These are phyloP conservation scores for Macquaria ambigua DNA, from an alignment of 2,113 vertebrate species.

Conservation along the genomic window DNA sequence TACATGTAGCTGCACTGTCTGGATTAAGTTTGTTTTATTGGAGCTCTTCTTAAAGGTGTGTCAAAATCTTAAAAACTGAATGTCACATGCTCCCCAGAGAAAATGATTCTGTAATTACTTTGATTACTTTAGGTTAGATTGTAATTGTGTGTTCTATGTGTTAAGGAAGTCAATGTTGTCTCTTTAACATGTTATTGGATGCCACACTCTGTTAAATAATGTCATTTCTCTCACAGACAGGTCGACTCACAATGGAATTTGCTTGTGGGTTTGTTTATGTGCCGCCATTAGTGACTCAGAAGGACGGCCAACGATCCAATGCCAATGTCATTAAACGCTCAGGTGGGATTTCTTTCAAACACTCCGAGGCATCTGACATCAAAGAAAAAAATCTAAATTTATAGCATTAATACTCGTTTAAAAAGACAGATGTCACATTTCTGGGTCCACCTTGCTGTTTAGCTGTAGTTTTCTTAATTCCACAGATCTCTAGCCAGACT, in stretches of 20 bases:
- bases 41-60: neutral
- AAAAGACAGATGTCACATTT: neutral
- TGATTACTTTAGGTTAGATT: neutral
- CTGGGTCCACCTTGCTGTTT: neutral
- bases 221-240: constrained; percentile 6
- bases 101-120: neutral
- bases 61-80: neutral
- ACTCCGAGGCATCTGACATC: neutral
- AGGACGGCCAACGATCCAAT: constrained; percentile 19
- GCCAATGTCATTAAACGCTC: constrained; percentile 68
- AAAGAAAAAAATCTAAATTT: neutral
- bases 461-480: neutral
- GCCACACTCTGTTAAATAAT: neutral
- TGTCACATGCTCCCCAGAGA: neutral
- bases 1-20: neutral
- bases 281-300: constrained; percentile 56
- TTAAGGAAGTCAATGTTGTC: neutral
- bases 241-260: constrained; percentile 78
- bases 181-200: neutral
- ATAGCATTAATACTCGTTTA: neutral
- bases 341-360: constrained; percentile 65
- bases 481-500: neutral
- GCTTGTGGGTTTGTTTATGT: constrained; percentile 82
- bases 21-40: neutral
- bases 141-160: neutral